Conservation (phyloP, 2,113 vertebrate genomes). For the Probosciger aterrimus region DNA sequence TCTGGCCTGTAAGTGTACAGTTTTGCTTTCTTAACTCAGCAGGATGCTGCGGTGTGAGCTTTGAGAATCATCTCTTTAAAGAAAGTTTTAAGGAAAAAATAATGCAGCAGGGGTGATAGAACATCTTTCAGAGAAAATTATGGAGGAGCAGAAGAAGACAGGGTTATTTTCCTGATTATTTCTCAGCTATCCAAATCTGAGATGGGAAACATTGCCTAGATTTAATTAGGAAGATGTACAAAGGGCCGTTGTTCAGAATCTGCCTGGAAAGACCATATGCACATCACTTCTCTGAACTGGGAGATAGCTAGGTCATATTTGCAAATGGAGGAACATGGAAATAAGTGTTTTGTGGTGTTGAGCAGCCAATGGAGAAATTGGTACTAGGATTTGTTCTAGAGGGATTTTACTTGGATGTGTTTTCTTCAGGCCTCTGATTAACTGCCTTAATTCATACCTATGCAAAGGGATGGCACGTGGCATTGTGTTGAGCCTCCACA, state of each 20-base stretch:
- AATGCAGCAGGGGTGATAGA: neutral
- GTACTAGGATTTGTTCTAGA: neutral
- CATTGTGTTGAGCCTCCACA: neutral
- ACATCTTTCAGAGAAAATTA: neutral
- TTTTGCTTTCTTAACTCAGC: conserved; percentile 40
- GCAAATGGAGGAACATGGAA: neutral
- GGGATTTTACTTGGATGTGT: neutral
- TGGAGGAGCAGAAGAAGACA: neutral
- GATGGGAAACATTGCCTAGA: neutral
- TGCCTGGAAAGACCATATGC: neutral
- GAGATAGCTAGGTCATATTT: neutral
- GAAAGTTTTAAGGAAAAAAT: neutral
- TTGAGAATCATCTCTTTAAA: neutral
- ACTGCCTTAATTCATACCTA: neutral
- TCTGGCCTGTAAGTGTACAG: neutral
- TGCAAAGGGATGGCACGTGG: neutral
- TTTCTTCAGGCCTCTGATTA: neutral
- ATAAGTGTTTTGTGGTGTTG: neutral
- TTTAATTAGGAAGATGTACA: neutral
- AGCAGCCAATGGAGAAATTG: neutral
- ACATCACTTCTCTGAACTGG: neutral
- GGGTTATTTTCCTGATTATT: neutral
- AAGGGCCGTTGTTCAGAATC: neutral
- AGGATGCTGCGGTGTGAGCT: neutral
- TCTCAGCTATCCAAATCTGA: neutral